Percentiles rank a stretch among this genome's conserved stretches.
phyloP scores from a whole-genome alignment of 2,888 invertebrate species.

The Diadegma fenestrale region DNA sequence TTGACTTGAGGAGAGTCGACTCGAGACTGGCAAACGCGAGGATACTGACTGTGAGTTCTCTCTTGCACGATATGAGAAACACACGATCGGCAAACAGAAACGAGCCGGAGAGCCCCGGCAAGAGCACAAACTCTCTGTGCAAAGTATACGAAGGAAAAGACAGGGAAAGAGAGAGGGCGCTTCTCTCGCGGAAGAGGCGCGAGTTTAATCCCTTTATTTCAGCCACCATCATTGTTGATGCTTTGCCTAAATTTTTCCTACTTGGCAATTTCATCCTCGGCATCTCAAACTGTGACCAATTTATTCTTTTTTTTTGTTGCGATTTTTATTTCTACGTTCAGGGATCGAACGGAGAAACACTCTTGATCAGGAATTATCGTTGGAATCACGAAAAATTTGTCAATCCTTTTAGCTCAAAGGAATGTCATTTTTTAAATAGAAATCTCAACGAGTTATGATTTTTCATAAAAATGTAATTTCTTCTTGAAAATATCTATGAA shows the following conservation, averaged over 20 bases:
- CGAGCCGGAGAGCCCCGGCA: constrained; percentile 34
- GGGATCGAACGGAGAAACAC: not conserved
- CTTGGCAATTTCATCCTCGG: not conserved
- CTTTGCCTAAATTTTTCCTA: constrained; percentile 31
- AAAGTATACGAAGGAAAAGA: constrained; percentile 17
- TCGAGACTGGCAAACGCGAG: constrained; percentile 78
- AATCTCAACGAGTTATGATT: not conserved
- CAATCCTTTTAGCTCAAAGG: not conserved
- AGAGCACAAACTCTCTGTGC: constrained; percentile 25
- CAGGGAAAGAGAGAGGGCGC: constrained; percentile 23
- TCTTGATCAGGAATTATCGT: not conserved
- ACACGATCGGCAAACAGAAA: constrained; percentile 52
- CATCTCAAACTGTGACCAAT: not conserved
- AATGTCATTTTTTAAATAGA: not conserved
- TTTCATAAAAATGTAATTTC: not conserved
- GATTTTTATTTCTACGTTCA: not conserved
- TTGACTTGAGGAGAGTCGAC: constrained; percentile 76
- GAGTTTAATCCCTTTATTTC: constrained; percentile 54
- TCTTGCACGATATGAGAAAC: constrained; percentile 40
- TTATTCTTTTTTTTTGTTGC: not conserved
- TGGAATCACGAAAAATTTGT: not conserved
- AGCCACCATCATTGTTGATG: constrained; percentile 51
- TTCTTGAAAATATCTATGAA: not conserved
- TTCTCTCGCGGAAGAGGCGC: constrained; percentile 30
- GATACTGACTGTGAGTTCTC: constrained; percentile 40